Evolutionary conservation across 2,113 vertebrate genomes (phyloP), one percentile per base, ranked within the genome.

Genomic region (Pangasianodon hypophthalmus): DNA sequence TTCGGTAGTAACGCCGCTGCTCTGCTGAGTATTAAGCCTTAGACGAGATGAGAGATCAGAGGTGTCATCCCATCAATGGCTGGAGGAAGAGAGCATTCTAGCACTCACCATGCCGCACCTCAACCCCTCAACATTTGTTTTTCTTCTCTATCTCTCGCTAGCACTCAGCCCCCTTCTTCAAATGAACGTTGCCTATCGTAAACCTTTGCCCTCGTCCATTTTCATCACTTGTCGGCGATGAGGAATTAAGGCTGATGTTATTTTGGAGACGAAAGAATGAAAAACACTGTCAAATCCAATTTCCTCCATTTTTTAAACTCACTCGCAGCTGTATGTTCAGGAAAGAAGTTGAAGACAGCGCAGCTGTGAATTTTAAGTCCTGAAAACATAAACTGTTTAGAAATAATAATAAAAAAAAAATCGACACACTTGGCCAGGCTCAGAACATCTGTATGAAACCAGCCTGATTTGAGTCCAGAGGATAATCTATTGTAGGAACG

Each of bases 101-200:
- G 90, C 88, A 89, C 87, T 67, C 54, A 90, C 89, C 94, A 92
- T 94, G 88, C 92, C 92, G 93, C 92, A 91, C 75, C 83, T 87
- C 69, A 73, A 89, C 91, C 85, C 87, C 73, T 91, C 90, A 91
- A 88, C 94, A 94, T 96, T 96, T 94, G 94, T 95, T 96, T 95
- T 93, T 91, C 91, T 95, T 95, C 91, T 93, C 89, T 94, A 93
- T 94, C 95, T 95, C 91, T 91, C 14, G 37, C 64, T 52, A 52
- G 73, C 87, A 94, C 92, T 94, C 93, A 92, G 92, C 92, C 94
- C 86, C 94, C 93, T 90, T 82, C 84, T 92, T 93, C 92, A 93
- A 93, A 94, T 93, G 93, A 94, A 90, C 93, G 91, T 92, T 90
- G 91, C 90, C 91, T 93, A 93, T 94, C 93, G 89, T 92, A 93